Base-by-base conservation (phyloP, 1,140 invertebrate genomes). In the Andricus grossulariae region DNA sequence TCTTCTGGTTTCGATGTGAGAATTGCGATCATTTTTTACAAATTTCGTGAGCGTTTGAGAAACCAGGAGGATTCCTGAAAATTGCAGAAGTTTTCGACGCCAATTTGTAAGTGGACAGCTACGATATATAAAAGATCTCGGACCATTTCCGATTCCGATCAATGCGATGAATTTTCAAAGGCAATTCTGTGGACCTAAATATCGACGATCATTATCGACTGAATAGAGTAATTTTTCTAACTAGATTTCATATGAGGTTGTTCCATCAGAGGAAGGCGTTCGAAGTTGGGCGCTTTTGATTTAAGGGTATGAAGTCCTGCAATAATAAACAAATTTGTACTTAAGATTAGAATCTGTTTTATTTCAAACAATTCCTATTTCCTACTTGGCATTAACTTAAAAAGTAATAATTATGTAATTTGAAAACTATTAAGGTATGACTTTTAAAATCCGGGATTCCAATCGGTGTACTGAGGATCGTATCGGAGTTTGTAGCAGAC, bases 381-480 rank as follows among this genome's bases (percentile, higher is more conserved):
- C 15, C 39, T n/a, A n/a, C 6, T 66, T 39, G 45, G 15, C 39
- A 25, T 45, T 39, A 7, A n/a, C 18, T 66, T 66, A 60, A 16
- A 21, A 16, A 25, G 19, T 60, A 60, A 39, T 60, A n/a, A 32
- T 39, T 66, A 39, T 25, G 57, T 4, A 15, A 66, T 32, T 13
- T 60, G n/a, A 60, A 25, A 60, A 19, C 8, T 60, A 60, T 25
- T 39, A 32, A 32, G 25, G 21, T 4, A 39, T 25, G 15, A 39
- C 1, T 50, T 54, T 82, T 93, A 96, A 88, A 97, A 97, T 75
- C 96, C 96, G 32, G 96, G 95, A 92, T 97, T 93, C 98, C 98
- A 99, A 51, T 94, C 91, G 11, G 95, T 95, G 73, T 90, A 91
- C 86, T 95, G 94, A 54, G 90, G 83, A 78, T 94, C 92, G 83